Percentiles rank a stretch among this genome's conserved stretches.
phyloP scores from a whole-genome alignment of 1,140 invertebrate genomes.

The Orussus abietinus region DNA sequence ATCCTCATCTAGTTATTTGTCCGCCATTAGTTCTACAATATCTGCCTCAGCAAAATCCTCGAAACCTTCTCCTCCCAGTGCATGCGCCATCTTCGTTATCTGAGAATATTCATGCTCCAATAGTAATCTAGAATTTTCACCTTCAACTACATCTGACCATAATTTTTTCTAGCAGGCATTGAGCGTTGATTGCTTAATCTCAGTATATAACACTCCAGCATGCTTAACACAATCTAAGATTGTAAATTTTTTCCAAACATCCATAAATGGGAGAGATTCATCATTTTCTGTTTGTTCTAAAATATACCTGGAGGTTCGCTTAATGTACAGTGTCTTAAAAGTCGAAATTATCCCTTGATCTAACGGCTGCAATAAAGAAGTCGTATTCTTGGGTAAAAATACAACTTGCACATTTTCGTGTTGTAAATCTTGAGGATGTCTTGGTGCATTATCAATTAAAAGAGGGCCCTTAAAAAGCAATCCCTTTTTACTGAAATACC shows the following conservation, averaged over 20 bases:
- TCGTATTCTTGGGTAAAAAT: constrained; percentile 49
- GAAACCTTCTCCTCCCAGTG: constrained; percentile 24
- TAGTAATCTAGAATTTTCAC: neutral
- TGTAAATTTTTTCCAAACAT: constrained; percentile 26
- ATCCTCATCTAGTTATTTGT: no score
- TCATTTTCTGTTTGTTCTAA: constrained; percentile 20
- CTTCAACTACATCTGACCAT: constrained; percentile 18
- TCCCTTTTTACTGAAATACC: constrained; percentile 34
- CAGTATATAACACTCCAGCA: constrained; percentile 19
- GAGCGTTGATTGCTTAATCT: constrained; percentile 22
- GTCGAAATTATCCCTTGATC: constrained; percentile 45
- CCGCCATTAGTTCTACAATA: constrained; percentile 13
- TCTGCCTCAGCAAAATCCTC: constrained; percentile 17
- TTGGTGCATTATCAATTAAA: constrained; percentile 47
- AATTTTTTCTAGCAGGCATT: constrained; percentile 24
- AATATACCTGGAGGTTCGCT: constrained; percentile 17
- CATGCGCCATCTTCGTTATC: constrained; percentile 19
- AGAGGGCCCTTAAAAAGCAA: constrained; percentile 48
- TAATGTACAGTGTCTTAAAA: constrained; percentile 22
- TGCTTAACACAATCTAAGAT: constrained; percentile 22
- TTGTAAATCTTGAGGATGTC: constrained; percentile 32
- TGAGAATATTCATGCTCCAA: constrained; percentile 17
- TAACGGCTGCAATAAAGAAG: constrained; percentile 50
- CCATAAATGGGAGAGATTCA: constrained; percentile 11
- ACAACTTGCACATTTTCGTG: constrained; percentile 41